Percentiles rank a stretch among this genome's conserved stretches.
These are phyloP conservation scores for Aphidius colemani DNA, from an alignment of 2,888 invertebrate species.

Conservation along the genomic window DNA sequence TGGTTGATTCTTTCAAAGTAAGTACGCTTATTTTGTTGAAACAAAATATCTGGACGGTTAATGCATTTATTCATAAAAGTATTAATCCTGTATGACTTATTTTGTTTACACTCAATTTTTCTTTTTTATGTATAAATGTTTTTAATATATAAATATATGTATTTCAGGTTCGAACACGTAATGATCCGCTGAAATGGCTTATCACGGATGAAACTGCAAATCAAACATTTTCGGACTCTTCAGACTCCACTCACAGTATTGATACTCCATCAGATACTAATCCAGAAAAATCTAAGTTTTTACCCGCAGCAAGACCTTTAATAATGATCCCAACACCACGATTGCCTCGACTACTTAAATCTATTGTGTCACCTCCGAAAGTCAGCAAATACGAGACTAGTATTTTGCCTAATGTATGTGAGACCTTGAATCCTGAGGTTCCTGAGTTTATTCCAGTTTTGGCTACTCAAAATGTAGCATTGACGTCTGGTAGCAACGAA, in stretches of 20 bases:
- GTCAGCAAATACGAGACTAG: conserved; percentile 48
- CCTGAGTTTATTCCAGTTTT: conserved; percentile 79
- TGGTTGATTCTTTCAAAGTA: conserved; percentile 77
- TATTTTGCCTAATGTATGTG: conserved; percentile 53
- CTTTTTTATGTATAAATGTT: conserved; percentile 26
- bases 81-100: too few species aligned
- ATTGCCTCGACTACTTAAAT: conserved; percentile 67
- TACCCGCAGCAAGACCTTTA: conserved; percentile 67
- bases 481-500: conserved; percentile 1
- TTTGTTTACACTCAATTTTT: background rate
- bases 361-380: conserved; percentile 44
- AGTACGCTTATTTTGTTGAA: too few species aligned
- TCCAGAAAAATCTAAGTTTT: conserved; percentile 50
- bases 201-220: conserved; percentile 66
- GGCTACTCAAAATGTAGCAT: conserved; percentile 28
- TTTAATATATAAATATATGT: background rate
- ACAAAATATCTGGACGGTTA: too few species aligned
- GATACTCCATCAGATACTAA: conserved; percentile 30
- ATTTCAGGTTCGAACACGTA: conserved; percentile 77
- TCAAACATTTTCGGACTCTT: conserved; percentile 36
- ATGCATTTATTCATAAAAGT: too few species aligned
- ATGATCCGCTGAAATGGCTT: conserved; percentile 88
- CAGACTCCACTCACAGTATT: conserved; percentile 53
- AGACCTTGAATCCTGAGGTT: conserved; percentile 81
- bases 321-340: conserved; percentile 75